Base-by-base conservation (phyloP, 2,888 invertebrate species). In the Scaptomyza tumidula region DNA sequence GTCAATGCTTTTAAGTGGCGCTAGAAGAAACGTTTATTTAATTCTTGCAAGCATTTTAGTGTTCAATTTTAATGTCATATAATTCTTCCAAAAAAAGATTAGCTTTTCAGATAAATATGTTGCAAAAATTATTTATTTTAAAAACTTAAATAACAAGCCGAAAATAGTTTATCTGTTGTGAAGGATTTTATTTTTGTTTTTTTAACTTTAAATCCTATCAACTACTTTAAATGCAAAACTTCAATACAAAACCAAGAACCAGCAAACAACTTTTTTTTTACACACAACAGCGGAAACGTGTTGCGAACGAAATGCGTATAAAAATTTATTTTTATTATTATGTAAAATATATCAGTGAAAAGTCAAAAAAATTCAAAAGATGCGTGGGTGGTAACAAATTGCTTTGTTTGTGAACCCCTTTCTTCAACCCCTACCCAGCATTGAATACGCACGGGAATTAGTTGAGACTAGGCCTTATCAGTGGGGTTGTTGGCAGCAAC, bases 311-410 rank as follows among this genome's bases (percentile, higher is more conserved):
- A 76, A 74, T 81, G 60, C 54, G 69, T 80, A 88, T 87, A 86
- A 90, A 86, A 90, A 61, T 89, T 89, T 85, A 89, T 80, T 84
- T 75, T 87, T 90, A 84, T 84, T 84, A 70, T 78, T 69, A 77
- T 80, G 80, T 62, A 58, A 72, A 84, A 70, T 60, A 69, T 63
- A 61, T 66, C 37, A 59, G 82, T 54, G 27, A 70, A 70, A 70
- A 85, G 56, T 74, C 48, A 13, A 31, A 75, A 76, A 33, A 10
- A 33, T 60, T 80, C 70, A 66, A 82, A 59, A 62, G 68, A 58
- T 37, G 44, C 56, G 59, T 53, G 61, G 71, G 48, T 68, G 66
- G 66, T 73, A 76, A 71, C 81, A 86, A 88, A 86, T 89, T 86
- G 78, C 70, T 75, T 86, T 86, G 89, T 83, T 83, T 83, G 74